Conservation (phyloP, 1,140 invertebrate species). For the silkworm (Bombyx mori) region ASM3026992v2 NC_085109.1:9080001-9080500, state of each 20-base stretch:
- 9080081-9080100: no score
- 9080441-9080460: conserved; percentile 47
- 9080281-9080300: neutral
- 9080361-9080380: conserved; percentile 57
- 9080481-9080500: conserved; percentile 25
- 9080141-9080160: no score
- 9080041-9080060: neutral
- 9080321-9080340: conserved; percentile 49
- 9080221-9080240: no score
- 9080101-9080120: no score
- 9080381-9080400: conserved; percentile 60
- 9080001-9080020: conserved; percentile 17
- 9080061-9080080: no score
- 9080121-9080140: no score
- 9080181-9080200: no score
- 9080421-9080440: conserved; percentile 48
- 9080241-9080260: no score
- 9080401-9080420: conserved; percentile 58
- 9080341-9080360: conserved; percentile 47
- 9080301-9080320: conserved; percentile 31
- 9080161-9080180: no score
- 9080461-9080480: conserved; percentile 56
- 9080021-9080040: neutral
- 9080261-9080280: no score
- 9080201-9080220: no score